Evolutionary conservation across 2,888 invertebrate species (phyloP), one percentile per base, ranked within the genome.

Genomic region (Drosophila quinaria): DNA sequence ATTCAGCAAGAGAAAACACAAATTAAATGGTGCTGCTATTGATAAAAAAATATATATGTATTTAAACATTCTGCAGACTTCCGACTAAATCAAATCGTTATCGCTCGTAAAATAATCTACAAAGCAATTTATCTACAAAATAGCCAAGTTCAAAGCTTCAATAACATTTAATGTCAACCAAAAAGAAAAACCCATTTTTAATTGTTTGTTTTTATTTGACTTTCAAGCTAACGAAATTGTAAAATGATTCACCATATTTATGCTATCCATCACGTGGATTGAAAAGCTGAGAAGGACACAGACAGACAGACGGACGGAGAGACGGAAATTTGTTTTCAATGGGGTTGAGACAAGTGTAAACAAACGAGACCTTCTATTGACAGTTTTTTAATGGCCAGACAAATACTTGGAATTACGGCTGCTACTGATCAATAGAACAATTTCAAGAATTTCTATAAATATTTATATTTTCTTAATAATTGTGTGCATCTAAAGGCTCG

Each of bases 221-320:
- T 42, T 55, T 56, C 15, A n/a, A n/a, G 22, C 1, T 19, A 29
- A 10, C 25, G 19, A 44, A 61, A 41, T 15, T 25, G 35, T 2
- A 4, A 9, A 41, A 33, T 70, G 70, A 66, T 19, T 75, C 70
- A 66, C 25, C 6, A 1, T 0, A 25, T 6, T 17, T 0, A n/a
- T 6, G 29, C 4, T 59, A 60, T 42, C 44, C n/a, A n/a, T n/a
- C n/a, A n/a, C n/a, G n/a, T n/a, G n/a, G n/a, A n/a, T n/a, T n/a
- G n/a, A n/a, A n/a, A n/a, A n/a, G 47, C 9, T 3, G 13, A 52
- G 58, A 44, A 49, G 51, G 52, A 9, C 47, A 15, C 44, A 25
- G 8, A 41, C 11, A 58, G 55, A 37, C 46, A 58, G 33, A 25
- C 5, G 31, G 33, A 25, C 5, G 31, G 50, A 13, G 22, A 15